A percentile compares a stretch with the other conserved stretches of the same genome.
These are phyloP conservation scores for Diacarnus erythraeanus DNA, from an alignment of 37 sponge, comb jelly and placozoan species.

Conservation along the genomic window DNA sequence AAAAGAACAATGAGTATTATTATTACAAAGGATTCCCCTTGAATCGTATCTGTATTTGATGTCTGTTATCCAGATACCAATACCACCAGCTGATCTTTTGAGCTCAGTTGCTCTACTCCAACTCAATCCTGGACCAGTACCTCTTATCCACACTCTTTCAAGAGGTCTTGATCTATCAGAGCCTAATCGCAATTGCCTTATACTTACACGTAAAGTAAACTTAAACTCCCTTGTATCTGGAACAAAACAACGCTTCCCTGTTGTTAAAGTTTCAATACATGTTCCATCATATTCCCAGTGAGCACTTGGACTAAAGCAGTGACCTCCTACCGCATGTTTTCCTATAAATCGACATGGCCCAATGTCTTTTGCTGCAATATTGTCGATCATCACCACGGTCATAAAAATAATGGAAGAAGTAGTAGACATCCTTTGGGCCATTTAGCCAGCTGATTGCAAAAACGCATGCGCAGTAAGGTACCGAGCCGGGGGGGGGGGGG, in stretches of 20 bases:
- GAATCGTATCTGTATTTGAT: constrained; percentile 44
- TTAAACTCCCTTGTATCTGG: constrained; percentile 28
- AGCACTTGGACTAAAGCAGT: constrained; percentile 2
- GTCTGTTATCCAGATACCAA: constrained; percentile 41
- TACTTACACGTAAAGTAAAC: constrained; percentile 5
- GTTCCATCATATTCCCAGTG: constrained; percentile 48
- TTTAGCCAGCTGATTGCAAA: background rate
- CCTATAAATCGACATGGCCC: no score
- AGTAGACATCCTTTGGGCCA: no score
- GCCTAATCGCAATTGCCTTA: constrained; percentile 3
- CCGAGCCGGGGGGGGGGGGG: no score
- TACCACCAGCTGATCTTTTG: constrained; percentile 23
- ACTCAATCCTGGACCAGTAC: constrained; percentile 65
- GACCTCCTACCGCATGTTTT: constrained; percentile 2
- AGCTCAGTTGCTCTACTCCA: constrained; percentile 54
- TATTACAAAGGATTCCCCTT: constrained; percentile 30
- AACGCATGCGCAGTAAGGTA: background rate
- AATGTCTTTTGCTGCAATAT: no score
- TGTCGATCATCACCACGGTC: no score
- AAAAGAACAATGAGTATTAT: constrained; percentile 34
- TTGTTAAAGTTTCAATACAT: background rate
- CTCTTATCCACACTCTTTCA: constrained; percentile 59
- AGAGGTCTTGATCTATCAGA: background rate
- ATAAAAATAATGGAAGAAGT: no score
- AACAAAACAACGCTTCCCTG: constrained; percentile 4